Base-by-base conservation (phyloP, 2,888 invertebrate genomes). In the Napeogenes sylphis region DNA sequence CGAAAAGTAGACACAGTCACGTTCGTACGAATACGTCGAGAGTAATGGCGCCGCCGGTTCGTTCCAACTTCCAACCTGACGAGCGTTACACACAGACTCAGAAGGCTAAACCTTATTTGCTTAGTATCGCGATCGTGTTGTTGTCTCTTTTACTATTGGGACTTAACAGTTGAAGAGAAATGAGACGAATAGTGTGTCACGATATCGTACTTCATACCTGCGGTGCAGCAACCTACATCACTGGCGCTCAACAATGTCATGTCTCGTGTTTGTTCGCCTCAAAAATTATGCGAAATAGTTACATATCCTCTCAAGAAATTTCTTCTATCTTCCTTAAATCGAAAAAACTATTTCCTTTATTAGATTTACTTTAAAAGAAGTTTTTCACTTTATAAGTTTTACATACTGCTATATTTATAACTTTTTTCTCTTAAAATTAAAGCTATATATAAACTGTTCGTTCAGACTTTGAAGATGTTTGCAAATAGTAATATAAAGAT, bases 151-250 rank as follows among this genome's bases (percentile, higher is more conserved):
- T 81, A 67, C 35, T 53, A 57, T 33, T 61, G 56, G 14, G 32
- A 21, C 58, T 32, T 53, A 57, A 32, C 51, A 54, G 57, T 56
- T 64, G 57, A 4, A 63, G n/a, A 45, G 65, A 74, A 84, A 67
- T 68, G 83, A 81, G 84, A 82, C 64, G 64, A 71, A 63, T 70
- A 65, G 77, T 79, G 58, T 55, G 8, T 62, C 63, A 72, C 71
- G 68, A 69, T 67, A 56, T 67, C 75, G 74, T 70, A 69, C 70
- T 70, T 73, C 73, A 71, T 84, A 87, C 84, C 84, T 87, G 86
- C 79, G 77, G 79, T 87, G 87, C 85, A 86, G 85, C 87, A 89
- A 90, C 87, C 89, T 87, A 88, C 84, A 86, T 86, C 85, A 81
- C 74, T 79, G 83, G 79, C 80, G 79, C 81, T 79, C 79, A 83